Conservation (phyloP, 2,888 invertebrate species). For the Ichneumoninae sp. region DNA sequence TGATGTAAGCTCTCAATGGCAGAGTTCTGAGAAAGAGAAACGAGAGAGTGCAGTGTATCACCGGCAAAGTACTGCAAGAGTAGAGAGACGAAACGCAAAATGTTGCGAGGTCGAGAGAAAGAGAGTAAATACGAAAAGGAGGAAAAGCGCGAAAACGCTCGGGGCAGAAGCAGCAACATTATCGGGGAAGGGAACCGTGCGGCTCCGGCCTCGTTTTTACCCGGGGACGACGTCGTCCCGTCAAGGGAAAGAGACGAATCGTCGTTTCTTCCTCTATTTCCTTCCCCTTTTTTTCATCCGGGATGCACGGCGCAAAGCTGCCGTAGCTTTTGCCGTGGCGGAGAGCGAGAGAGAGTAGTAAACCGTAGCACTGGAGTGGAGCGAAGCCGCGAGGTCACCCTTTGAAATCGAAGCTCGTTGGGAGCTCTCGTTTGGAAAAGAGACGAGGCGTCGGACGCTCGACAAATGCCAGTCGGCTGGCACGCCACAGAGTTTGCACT, state of each 20-base stretch:
- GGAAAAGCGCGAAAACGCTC: slow-evolving; percentile 27
- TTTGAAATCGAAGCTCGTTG: slow-evolving; percentile 67
- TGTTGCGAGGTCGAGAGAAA: slow-evolving; percentile 5
- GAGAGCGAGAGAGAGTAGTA: slow-evolving; percentile 30
- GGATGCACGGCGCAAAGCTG: slow-evolving; percentile 23
- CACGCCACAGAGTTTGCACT: slow-evolving; percentile 43
- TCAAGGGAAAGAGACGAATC: slow-evolving; percentile 63
- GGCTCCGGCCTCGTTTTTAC: slow-evolving; percentile 34
- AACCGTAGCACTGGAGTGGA: slow-evolving; percentile 23
- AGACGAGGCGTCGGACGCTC: slow-evolving; percentile 57
- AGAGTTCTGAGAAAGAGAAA: background rate
- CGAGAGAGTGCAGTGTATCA: background rate
- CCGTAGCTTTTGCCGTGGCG: slow-evolving; percentile 60
- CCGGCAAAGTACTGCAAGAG: background rate
- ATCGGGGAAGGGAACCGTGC: slow-evolving; percentile 54
- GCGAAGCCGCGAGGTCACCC: slow-evolving; percentile 64
- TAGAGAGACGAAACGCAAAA: slow-evolving; percentile 15
- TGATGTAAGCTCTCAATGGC: background rate
- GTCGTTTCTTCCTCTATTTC: slow-evolving; percentile 52
- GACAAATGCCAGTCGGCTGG: slow-evolving; percentile 57
- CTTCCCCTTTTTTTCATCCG: slow-evolving; percentile 37
- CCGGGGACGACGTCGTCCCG: slow-evolving; percentile 41
- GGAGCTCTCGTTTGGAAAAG: slow-evolving; percentile 47
- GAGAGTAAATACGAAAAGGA: background rate
- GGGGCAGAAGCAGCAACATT: slow-evolving; percentile 54